Conservation (phyloP, 2,888 invertebrate species). For the Keiferia lycopersicella region DNA sequence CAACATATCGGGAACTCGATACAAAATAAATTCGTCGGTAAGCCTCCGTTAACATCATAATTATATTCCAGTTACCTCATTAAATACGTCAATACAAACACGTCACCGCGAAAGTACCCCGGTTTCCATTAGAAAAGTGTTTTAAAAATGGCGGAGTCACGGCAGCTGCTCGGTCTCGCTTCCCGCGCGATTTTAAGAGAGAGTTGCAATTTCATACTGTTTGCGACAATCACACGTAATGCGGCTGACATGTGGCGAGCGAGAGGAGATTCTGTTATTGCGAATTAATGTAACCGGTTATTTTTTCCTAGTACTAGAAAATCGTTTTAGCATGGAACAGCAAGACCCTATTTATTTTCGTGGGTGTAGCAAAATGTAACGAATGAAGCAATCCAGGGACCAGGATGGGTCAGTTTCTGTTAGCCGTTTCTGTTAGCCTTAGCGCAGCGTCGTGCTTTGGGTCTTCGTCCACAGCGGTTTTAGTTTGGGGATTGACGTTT, state of each 20-base stretch:
- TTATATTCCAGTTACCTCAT: slow-evolving; percentile 24
- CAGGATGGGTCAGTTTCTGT: no score
- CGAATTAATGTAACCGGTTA: slow-evolving; percentile 1
- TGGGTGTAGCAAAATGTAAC: no score
- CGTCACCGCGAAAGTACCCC: slow-evolving; percentile 44
- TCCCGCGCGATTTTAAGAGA: slow-evolving; percentile 37
- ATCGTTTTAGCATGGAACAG: neutral
- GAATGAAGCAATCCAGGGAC: no score
- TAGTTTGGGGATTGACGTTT: no score
- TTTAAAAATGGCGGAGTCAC: slow-evolving; percentile 32
- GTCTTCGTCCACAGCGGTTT: no score
- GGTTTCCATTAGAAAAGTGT: slow-evolving; percentile 41
- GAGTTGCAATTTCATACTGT: slow-evolving; percentile 42
- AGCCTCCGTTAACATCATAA: no score
- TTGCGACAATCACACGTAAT: slow-evolving; percentile 40
- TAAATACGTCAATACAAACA: slow-evolving; percentile 40
- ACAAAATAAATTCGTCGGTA: no score
- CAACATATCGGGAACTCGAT: no score
- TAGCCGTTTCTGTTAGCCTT: no score
- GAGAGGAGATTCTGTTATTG: slow-evolving; percentile 13
- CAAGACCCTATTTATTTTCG: no score
- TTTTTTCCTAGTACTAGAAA: neutral
- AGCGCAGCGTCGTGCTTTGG: no score
- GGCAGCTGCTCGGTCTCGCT: slow-evolving; percentile 26
- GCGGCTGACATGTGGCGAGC: slow-evolving; percentile 30